Percentiles rank a stretch among this genome's conserved stretches.
phyloP scores from a whole-genome alignment of 2,888 invertebrate species.

The Lucinisca nassula region DNA sequence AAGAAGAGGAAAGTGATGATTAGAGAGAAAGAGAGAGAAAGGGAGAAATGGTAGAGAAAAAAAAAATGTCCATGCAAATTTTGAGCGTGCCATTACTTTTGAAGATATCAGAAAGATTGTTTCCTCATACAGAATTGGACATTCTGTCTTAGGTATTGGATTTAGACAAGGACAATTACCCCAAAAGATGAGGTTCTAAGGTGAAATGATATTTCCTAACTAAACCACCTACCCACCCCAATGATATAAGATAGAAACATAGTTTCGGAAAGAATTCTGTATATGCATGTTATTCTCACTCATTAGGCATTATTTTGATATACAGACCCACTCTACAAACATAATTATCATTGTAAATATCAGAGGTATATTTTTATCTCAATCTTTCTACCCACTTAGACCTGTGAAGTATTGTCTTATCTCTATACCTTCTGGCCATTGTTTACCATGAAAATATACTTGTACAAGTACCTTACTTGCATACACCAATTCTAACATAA shows the following conservation, averaged over 20 bases:
- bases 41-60: too few relatives aligned
- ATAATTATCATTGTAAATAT: neutral
- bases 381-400: slow-evolving; percentile 12
- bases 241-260: neutral
- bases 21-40: too few relatives aligned
- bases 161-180: too few relatives aligned
- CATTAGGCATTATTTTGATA: neutral
- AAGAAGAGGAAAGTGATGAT: too few relatives aligned
- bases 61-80: too few relatives aligned
- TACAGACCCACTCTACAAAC: neutral
- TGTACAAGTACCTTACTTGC: neutral
- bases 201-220: too few relatives aligned
- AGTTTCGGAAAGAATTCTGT: neutral
- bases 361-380: neutral
- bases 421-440: neutral
- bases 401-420: slow-evolving; percentile 10
- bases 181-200: too few relatives aligned
- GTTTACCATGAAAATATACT: neutral
- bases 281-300: neutral
- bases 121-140: too few relatives aligned
- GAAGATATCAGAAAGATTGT: too few relatives aligned
- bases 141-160: too few relatives aligned
- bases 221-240: too few relatives aligned
- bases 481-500: neutral
- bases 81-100: too few relatives aligned